phyloP scores from a whole-genome alignment of 2,113 vertebrate genomes.

The Herpailurus yagouaroundi region DNA sequence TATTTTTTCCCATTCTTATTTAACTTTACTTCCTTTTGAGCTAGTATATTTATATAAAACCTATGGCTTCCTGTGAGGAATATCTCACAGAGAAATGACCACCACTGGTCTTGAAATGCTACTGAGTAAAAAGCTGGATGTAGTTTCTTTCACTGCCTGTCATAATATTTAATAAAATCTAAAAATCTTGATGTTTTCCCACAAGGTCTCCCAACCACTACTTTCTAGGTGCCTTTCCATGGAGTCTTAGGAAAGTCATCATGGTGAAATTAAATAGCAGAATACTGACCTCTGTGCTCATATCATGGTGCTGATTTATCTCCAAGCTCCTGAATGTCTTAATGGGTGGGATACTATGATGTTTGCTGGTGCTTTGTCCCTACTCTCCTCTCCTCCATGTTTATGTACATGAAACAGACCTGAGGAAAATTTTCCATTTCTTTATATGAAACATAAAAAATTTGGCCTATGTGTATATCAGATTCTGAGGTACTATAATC shows the following conservation, averaged over 20 bases:
- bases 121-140: conserved; percentile 51
- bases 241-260: not conserved
- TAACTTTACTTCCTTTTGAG: conserved; percentile 52
- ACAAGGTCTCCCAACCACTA: not conserved
- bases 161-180: conserved; percentile 37
- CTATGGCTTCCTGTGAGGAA: conserved; percentile 48
- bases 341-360: not conserved
- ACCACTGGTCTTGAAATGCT: conserved; percentile 3
- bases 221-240: not conserved
- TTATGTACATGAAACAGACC: not conserved
- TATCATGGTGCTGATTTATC: not conserved
- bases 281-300: not conserved
- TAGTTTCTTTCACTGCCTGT: conserved; percentile 38
- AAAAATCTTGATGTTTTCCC: not conserved
- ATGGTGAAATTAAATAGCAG: not conserved
- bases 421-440: not conserved
- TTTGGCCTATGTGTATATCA: not conserved
- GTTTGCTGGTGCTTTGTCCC: not conserved
- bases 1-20: conserved; percentile 60
- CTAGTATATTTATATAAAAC: conserved; percentile 43
- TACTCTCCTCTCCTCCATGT: not conserved
- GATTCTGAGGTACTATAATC: not conserved
- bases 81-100: conserved; percentile 62
- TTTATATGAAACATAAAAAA: conserved; percentile 2
- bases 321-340: not conserved